Base-by-base conservation (phyloP, 2,888 invertebrate genomes). In the Melolontha melolontha region DNA sequence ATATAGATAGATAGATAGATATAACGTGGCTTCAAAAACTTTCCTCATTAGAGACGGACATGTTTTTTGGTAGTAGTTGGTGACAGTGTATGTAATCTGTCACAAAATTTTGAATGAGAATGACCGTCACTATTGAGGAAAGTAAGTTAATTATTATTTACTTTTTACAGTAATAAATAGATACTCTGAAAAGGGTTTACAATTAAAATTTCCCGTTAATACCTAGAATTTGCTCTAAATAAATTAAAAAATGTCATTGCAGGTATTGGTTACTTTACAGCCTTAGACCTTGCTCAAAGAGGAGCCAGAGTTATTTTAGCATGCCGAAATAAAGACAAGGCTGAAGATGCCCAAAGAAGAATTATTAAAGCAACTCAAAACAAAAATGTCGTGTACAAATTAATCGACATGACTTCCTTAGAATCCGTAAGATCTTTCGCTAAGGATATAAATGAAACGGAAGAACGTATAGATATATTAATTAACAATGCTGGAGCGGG, bases 401-500 rank as follows among this genome's bases (percentile, higher is more conserved):
- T 85, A 44, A 73, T 89, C 16, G 87, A 89, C 70, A 77, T 89
- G 44, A 83, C 84, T 0, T 87, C 87, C 0, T 79, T 89, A n/a
- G 75, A 79, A 0, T 88, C 88, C 0, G 83, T 89, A 0, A 82
- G 89, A 54, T 80, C 83, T 29, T 92, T 92, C 77, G 90, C 89
- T 0, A 84, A 87, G 1, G 85, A 86, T 27, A 83, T 91, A 29
- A 84, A 85, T 70, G 80, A 80, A 44, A 77, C 81, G 0, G 88
- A 88, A 79, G 80, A 83, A 0, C 85, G 85, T 73, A 75, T 91
- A 52, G 88, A 91, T 73, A 86, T 90, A 10, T 80, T 91, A 27
- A 84, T 91, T 8, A 89, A 90, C 77, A 91, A 90, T 75, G 90
- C 90, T 0, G 90, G 89, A 0, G 84, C 86, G 0, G 85, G 82